These are phyloP conservation scores for Astropecten irregularis DNA, from an alignment of 53 echinoderm and acorn worm genomes.

Conservation along the genomic window DNA sequence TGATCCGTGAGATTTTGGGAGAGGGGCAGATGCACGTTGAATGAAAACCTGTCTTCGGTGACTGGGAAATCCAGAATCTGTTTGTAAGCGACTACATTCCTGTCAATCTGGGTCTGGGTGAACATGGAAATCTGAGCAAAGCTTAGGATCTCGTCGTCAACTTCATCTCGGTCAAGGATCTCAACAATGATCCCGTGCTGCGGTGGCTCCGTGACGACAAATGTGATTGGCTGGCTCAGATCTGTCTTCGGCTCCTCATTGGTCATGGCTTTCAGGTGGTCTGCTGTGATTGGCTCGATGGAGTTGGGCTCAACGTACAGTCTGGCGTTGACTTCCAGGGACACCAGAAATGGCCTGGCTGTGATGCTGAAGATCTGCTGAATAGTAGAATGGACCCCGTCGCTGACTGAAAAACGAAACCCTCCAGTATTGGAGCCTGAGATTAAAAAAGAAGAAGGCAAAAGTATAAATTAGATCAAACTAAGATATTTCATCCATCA, in stretches of 20 bases:
- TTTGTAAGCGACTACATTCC: conserved; percentile 71
- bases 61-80: conserved; percentile 58
- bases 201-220: conserved; percentile 58
- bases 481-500: too few relatives aligned
- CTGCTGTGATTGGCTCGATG: conserved; percentile 76
- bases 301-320: conserved; percentile 62
- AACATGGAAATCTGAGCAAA: conserved; percentile 61
- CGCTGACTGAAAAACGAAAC: conserved; percentile 87
- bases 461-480: too few relatives aligned
- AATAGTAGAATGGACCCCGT: conserved; percentile 80
- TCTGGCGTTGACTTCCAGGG: conserved; percentile 64
- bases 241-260: conserved; percentile 76
- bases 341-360: conserved; percentile 68
- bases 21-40: conserved; percentile 70
- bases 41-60: conserved; percentile 65
- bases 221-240: conserved; percentile 78
- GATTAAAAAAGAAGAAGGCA: background rate
- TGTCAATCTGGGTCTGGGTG: conserved; percentile 77
- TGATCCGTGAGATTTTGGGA: conserved; percentile 81
- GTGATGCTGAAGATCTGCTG: conserved; percentile 94
- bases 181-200: conserved; percentile 73
- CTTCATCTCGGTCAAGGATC: conserved; percentile 58
- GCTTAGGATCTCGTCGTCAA: conserved; percentile 51
- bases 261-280: conserved; percentile 72
- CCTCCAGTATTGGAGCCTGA: conserved; percentile 88